Evolutionary conservation across 2,797 vertebrate species (phyloP), one percentile per base, ranked within the genome.

Genomic region (Choloepus didactylus): DNA sequence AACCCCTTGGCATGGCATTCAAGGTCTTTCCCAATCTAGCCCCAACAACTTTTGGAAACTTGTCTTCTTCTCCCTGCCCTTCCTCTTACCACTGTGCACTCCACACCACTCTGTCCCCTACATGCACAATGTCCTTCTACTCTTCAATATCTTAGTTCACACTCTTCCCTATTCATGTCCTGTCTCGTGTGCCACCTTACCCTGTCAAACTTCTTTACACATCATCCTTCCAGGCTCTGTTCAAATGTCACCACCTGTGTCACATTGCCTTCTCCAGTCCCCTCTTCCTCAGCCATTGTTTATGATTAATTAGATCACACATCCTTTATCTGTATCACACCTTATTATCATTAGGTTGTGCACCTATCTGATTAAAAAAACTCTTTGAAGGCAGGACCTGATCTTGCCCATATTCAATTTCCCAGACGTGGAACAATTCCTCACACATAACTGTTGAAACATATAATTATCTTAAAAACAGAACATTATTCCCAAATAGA

Each of bases 291-390:
- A 19, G 6, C n/a, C 49, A 35, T 8, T 9, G 49, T 49, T 51
- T 21, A 77, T 6, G 46, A 79, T 31, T 0, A 14, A 44, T 29
- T 27, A 56, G 72, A 9, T 59, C 81, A 19, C 6, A 8, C 46
- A 31, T 9, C 70, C 72, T 56, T 76, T 60, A 66, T 83, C 75
- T 87, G 56, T 80, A 91, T 25, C n/a, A 56, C 31, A 59, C 18
- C 72, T 60, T 59, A 72, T 59, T n/a, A 76, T 41, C 35, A 66
- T 18, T 38, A 59, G 12, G 69, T 9, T 27, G 67, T 51, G 56
- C 95, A 96, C 95, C 96, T 95, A 82, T 54, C 87, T 44, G 21
- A 54, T 80, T 56, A 67, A 54, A 73, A 92, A 67, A 18, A 59
- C 23, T 60, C 91, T 90, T 38, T 64, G 69, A 75, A 92, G 86